These are phyloP conservation scores for Marmota flaviventris DNA, from an alignment of 2,113 vertebrate species.

Conservation along the genomic window DNA sequence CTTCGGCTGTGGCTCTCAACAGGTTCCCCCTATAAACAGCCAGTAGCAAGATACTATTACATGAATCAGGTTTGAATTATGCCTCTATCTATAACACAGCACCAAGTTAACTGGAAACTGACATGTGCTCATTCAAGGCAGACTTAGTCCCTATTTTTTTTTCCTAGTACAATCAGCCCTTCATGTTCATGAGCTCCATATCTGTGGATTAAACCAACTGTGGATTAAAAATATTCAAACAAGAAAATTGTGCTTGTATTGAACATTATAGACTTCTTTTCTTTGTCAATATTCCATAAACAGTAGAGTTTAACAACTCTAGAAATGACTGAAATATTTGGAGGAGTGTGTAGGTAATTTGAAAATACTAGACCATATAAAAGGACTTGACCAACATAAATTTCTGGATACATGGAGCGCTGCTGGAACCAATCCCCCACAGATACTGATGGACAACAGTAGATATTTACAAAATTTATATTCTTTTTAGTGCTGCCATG, in stretches of 20 bases:
- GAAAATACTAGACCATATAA: not conserved
- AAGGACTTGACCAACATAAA: not conserved
- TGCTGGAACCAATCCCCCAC: not conserved
- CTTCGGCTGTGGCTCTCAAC: too few species aligned
- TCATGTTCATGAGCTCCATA: not conserved
- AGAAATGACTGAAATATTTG: not conserved
- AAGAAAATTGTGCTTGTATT: not conserved
- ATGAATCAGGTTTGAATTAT: constrained; percentile 41
- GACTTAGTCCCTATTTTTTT: not conserved
- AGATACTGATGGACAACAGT: not conserved
- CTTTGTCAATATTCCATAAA: not conserved
- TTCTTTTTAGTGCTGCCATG: not conserved
- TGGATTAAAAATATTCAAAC: not conserved
- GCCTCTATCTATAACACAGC: constrained; percentile 55
- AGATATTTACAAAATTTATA: not conserved
- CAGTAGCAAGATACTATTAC: not conserved
- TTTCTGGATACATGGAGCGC: accelerated
- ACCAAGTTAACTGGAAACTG: constrained; percentile 60
- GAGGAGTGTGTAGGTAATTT: not conserved
- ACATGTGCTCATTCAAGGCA: constrained; percentile 54
- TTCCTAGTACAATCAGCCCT: not conserved
- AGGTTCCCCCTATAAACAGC: not conserved
- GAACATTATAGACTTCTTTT: not conserved
- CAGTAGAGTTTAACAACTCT: not conserved
- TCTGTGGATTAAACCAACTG: not conserved